phyloP scores from a whole-genome alignment of 2,888 invertebrate genomes.

The Trichogramma evanescens region DNA sequence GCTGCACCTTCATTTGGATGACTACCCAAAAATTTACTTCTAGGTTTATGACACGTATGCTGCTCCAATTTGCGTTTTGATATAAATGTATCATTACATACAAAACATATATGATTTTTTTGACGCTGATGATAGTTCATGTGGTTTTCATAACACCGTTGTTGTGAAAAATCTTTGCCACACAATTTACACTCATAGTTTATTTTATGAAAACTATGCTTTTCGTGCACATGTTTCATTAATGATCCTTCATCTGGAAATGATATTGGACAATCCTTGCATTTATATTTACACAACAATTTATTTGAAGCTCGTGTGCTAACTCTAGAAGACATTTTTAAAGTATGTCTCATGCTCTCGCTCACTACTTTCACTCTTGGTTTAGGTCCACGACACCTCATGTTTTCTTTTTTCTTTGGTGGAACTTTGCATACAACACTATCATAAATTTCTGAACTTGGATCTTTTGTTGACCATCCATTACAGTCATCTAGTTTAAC shows the following conservation, averaged over 20 bases:
- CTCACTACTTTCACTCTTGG: constrained; percentile 18
- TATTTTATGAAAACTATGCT: constrained; percentile 19
- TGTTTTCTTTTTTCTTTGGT: constrained; percentile 17
- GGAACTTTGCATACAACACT: constrained; percentile 12
- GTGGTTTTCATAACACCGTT: constrained; percentile 20
- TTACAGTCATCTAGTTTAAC: constrained; percentile 13
- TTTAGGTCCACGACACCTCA: constrained; percentile 8
- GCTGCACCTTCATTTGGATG: constrained; percentile 6
- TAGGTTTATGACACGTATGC: constrained; percentile 18
- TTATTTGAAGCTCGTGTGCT: constrained; percentile 1
- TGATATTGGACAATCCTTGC: constrained; percentile 15
- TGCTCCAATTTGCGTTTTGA: constrained; percentile 20
- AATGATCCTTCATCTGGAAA: constrained; percentile 15
- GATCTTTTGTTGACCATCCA: constrained; percentile 7
- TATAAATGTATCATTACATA: constrained; percentile 21
- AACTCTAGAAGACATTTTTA: constrained; percentile 16
- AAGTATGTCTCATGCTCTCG: constrained; percentile 18
- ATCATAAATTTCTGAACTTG: constrained; percentile 11
- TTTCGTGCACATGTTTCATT: constrained; percentile 14
- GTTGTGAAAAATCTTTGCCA: constrained; percentile 20
- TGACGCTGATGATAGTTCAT: constrained; percentile 20
- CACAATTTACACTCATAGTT: constrained; percentile 21
- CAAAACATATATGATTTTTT: constrained; percentile 21
- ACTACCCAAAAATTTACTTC: constrained; percentile 15
- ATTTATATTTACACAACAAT: constrained; percentile 15